Evolutionary conservation across 2,113 vertebrate species (phyloP), one percentile per base, ranked within the genome.

Genomic region (Takifugu flavidus): DNA sequence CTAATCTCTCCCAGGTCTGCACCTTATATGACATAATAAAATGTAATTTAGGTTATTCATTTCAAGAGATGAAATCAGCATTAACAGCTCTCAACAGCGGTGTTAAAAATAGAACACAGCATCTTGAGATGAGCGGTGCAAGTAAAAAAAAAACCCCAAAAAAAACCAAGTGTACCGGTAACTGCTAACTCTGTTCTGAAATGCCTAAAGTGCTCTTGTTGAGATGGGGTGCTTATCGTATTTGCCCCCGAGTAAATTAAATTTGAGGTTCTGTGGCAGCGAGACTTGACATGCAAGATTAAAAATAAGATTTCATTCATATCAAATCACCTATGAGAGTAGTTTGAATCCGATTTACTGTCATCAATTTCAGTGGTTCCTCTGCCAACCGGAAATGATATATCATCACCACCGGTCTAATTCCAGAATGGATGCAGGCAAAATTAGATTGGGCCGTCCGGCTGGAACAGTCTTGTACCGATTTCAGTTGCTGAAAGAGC

Each of bases 41-140:
- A 8, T 39, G 12, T 12, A 49, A 42, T 31, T 44, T 45, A 25
- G 14, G 45, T 46, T 46, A 46, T 46, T 46, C 8, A 15, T 45
- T 45, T 45, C 13, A 45, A 45, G 14, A 14, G 13, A 14, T 12
- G 43, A 45, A 45, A 12, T 45, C 45, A 46, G 45, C 45, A 14
- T 46, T 15, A 79, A 75, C 58, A 62, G 56, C 59, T 57, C 14
- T 57, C 65, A 61, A 29, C 49, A 46, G 0, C 10, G 15, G 43
- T 0, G 49, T 56, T 77, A 82, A 59, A 82, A 81, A 79, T 75
- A 81, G 79, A 67, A 59, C 50, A 58, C 31, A 74, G 52, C 46
- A 29, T 75, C 76, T 75, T 74, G 57, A 68, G 62, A 53, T 67
- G 43, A 69, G 34, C 64, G 50, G 51, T 31, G 57, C 20, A 20